Evolutionary conservation across 2,888 invertebrate species (phyloP).

Genomic region (Dorcus parallelipipedus): DNA sequence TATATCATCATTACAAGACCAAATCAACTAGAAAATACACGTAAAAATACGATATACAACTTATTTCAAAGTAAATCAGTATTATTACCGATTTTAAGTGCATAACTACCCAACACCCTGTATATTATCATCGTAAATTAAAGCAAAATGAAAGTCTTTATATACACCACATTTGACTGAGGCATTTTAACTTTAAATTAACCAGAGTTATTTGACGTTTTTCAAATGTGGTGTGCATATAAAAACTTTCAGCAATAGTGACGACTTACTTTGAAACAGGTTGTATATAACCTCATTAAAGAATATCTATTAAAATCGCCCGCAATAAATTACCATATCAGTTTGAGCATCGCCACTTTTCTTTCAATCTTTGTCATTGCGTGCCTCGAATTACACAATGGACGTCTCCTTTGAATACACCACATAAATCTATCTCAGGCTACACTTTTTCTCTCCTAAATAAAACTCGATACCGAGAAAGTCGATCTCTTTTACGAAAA

Average conservation of each 20-base stretch:
- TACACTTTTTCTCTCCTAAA: neutral
- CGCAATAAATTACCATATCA: constrained; percentile 3
- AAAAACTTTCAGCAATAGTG: no score
- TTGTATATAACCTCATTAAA: neutral
- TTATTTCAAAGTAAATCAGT: no score
- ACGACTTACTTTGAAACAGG: no score
- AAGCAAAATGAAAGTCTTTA: no score
- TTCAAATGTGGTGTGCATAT: no score
- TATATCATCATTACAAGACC: neutral
- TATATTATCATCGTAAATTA: neutral
- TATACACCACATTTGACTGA: no score
- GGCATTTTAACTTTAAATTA: no score
- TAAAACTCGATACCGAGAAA: neutral
- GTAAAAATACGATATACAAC: neutral
- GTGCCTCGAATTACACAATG: constrained; percentile 7
- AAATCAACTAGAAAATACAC: neutral
- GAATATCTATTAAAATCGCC: constrained; percentile 3
- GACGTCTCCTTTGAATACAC: constrained; percentile 2
- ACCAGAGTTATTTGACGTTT: no score
- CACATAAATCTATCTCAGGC: constrained; percentile 3
- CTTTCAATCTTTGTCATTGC: constrained; percentile 6
- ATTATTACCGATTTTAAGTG: no score
- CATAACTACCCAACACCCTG: no score
- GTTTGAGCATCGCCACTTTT: neutral
- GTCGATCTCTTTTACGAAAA: neutral